Evolutionary conservation across 2,113 vertebrate genomes (phyloP), one percentile per base, ranked within the genome.

Genomic region (Sinocyclocheilus grahami): DNA sequence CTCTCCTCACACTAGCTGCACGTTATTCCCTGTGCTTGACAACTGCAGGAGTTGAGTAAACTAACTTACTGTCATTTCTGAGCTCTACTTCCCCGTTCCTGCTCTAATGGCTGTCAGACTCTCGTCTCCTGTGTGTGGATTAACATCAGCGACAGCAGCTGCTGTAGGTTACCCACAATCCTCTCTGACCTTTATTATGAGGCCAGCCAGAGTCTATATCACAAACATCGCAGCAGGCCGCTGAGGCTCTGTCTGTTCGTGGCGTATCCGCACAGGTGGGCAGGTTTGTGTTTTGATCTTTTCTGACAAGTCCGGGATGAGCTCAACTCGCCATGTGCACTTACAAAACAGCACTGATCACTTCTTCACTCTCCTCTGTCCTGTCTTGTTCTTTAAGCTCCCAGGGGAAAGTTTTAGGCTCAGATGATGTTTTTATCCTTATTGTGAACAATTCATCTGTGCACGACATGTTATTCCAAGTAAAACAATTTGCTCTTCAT

Each of bases 161-260:
- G 77, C 55, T 78, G 48, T 55, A 33, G 77, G 30, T 62, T 18
- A 11, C 60, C 84, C 69, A 42, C 30, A 71, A 27, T 55, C 39
- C 33, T 63, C 72, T 55, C 24, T 78, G 48, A 53, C 81, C 37
- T 83, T 74, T 55, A 63, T 83, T 86, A 63, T 72, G 75, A 81
- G 74, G 78, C 55, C 65, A 11, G 24, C 75, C 85, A 58, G 30
- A 67, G 75, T 69, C n/a, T 82, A 33, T 69, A 33, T 69, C 65
- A 69, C 30, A 33, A 67, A 67, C 11, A 37, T 37, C 37, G 37
- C 37, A 37, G 37, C 37, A 37, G 37, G 37, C 37, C 0, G 5
- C 37, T 37, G 37, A 37, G 37, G 37, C 37, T 37, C 37, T 37
- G 48, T 18, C 24, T 1, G 74, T 76, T 12, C 5, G n/a, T 30